Conservation (phyloP, 2,888 invertebrate genomes). For the Parapristionchus giblindavisi region DNA sequence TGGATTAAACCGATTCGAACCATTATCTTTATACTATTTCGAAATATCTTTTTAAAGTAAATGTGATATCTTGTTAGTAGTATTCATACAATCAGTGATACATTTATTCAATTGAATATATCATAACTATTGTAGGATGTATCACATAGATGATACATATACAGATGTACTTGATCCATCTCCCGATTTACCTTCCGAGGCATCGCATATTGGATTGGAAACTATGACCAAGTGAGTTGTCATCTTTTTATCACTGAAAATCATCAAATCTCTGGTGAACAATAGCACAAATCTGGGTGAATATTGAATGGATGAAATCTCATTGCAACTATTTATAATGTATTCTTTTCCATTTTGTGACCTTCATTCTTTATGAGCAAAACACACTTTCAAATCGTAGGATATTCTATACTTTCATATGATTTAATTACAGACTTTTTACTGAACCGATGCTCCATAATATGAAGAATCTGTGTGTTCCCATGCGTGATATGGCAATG, state of each 20-base stretch:
- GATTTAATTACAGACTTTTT: conserved; percentile 13
- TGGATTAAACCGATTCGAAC: no score
- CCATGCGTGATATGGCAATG: conserved; percentile 37
- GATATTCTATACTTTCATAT: background rate
- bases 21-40: no score
- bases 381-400: background rate
- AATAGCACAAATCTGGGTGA: no score
- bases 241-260: no score
- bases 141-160: conserved; percentile 34
- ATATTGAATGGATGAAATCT: no score
- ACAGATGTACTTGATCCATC: conserved; percentile 14
- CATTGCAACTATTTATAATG: background rate
- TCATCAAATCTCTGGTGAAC: no score
- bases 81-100: no score
- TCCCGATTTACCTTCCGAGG: conserved; percentile 15
- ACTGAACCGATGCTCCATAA: background rate
- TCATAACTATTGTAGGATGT: no score
- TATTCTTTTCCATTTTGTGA: no score
- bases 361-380: background rate
- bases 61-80: no score
- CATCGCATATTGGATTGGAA: conserved; percentile 5
- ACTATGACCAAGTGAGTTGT: background rate
- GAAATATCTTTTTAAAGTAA: no score
- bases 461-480: conserved; percentile 6
- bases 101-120: no score